phyloP scores from a whole-genome alignment of 2,797 vertebrate species.

The Rousettus madagascariensis region DNA sequence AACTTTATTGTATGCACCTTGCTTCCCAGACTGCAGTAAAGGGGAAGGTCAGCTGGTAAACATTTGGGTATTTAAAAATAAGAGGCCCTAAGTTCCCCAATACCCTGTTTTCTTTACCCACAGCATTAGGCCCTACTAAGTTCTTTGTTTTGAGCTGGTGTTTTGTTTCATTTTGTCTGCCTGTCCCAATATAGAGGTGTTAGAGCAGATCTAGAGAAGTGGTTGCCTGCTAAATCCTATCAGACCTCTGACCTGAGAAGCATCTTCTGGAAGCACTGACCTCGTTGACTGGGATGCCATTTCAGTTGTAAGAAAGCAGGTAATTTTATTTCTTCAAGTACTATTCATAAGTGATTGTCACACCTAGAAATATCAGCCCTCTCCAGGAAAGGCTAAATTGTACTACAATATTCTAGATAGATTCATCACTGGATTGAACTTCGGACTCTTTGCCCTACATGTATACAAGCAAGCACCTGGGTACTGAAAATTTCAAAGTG shows the following conservation, averaged over 20 bases:
- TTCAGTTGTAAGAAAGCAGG: not conserved
- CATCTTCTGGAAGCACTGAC: not conserved
- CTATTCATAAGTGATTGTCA: not conserved
- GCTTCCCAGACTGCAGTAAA: slow-evolving; percentile 86
- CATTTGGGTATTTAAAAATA: slow-evolving; percentile 87
- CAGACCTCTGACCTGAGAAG: not conserved
- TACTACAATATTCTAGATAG: not conserved
- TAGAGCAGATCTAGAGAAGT: not conserved
- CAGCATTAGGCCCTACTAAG: slow-evolving; percentile 41
- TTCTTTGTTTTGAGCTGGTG: slow-evolving; percentile 56
- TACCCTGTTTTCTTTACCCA: slow-evolving; percentile 75
- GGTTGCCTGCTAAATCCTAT: not conserved
- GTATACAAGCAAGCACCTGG: not conserved
- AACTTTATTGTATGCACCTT: slow-evolving; percentile 88
- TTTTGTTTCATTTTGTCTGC: slow-evolving; percentile 54
- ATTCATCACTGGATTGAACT: not conserved
- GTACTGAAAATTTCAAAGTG: not conserved
- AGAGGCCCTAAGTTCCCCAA: slow-evolving; percentile 82
- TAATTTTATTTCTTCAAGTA: not conserved
- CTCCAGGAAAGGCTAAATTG: not conserved
- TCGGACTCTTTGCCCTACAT: not conserved
- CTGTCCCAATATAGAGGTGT: not conserved
- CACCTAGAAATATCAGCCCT: not conserved
- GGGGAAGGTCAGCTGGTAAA: slow-evolving; percentile 88
- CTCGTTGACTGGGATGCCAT: not conserved